Evolutionary conservation across 2,888 invertebrate genomes (phyloP).

Genomic region (Gonocerus acuteangulatus): DNA sequence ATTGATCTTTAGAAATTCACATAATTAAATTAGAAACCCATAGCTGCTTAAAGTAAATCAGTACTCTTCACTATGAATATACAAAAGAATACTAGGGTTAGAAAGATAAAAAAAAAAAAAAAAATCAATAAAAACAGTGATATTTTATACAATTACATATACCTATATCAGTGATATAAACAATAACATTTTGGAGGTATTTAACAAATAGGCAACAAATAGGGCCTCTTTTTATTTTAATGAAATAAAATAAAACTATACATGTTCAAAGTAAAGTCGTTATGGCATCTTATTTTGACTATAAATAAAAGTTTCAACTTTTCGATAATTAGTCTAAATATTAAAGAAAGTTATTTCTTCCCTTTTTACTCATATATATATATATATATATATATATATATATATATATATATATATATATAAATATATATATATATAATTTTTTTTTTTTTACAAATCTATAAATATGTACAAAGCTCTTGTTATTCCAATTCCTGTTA

Average conservation of each 20-base stretch:
- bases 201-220: conserved; percentile 13
- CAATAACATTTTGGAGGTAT: conserved; percentile 13
- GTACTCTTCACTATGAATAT: too few species aligned
- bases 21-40: too few species aligned
- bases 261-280: conserved; percentile 21
- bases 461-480: conserved; percentile 6
- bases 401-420: too few species aligned
- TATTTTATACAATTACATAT: conserved; percentile 18
- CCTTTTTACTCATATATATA: too few species aligned
- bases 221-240: background rate
- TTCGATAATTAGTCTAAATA: background rate
- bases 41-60: too few species aligned
- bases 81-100: too few species aligned
- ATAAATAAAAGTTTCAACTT: conserved; percentile 1
- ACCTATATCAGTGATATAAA: conserved; percentile 19
- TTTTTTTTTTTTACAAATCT: background rate
- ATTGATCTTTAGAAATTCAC: too few species aligned
- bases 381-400: too few species aligned
- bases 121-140: conserved; percentile 12
- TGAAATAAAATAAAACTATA: conserved; percentile 21
- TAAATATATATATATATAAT: too few species aligned
- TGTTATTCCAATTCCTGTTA: conserved; percentile 17
- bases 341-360: too few species aligned
- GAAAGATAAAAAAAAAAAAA: too few species aligned
- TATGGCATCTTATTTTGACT: conserved; percentile 22